Evolutionary conservation across 1,140 invertebrate species (phyloP), one percentile per base, ranked within the genome.

Genomic region (Trichonephila clavata): DNA sequence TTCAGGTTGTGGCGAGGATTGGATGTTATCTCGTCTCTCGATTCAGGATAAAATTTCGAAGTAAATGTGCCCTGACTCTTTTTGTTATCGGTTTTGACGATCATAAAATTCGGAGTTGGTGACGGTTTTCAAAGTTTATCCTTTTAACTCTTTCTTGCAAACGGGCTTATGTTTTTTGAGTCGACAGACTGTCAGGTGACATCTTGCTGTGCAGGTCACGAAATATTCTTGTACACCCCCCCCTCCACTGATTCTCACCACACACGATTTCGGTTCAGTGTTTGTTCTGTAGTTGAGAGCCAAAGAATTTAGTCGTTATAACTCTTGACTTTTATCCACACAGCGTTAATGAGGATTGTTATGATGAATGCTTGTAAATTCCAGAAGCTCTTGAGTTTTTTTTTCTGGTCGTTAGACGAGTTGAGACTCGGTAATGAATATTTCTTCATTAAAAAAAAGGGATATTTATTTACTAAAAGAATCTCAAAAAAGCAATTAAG

Each of bases 121-220:
- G 71, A 77, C 71, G 71, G 27, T 77, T 77, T 77, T 77, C 27
- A 77, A 39, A 77, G 24, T 77, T 32, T 77, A 77, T 77, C 68
- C 68, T 77, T 77, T 77, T 39, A 77, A 77, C 71, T 77, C 71
- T 77, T 77, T 77, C 71, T 77, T 39, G 16, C 71, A 24, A 39
- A 77, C 4, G 32, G 27, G 27, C 32, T 77, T 77, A 77, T 39
- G 71, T 77, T 39, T 39, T 32, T 77, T 50, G 7, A 13, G 32
- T 77, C 18, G 27, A 77, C 14, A 77, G 32, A 77, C 24, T 20
- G 71, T 20, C 71, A 32, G 27, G 27, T 77, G 71, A 20, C 14
- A 32, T 13, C 32, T 77, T 77, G 32, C 2, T 3, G 24, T 39
- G 27, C 71, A 20, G 27, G 71, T 77, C 71, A 77, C 71, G 71